Conservation (phyloP, 2,797 vertebrate species). For the Spinus olivaceus region DNA sequence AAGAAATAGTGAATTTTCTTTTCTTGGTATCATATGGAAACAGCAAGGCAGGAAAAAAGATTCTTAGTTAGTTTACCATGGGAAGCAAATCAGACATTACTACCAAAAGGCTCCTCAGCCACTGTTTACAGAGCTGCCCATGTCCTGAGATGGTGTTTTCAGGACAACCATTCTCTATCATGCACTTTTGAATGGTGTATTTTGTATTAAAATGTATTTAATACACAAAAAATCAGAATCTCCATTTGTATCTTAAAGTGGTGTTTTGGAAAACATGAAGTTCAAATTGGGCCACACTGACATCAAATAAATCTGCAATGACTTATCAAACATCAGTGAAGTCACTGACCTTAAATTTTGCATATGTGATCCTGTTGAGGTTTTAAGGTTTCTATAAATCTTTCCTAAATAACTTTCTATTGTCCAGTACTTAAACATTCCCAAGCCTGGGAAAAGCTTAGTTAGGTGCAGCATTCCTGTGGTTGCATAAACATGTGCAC, state of each 20-base stretch:
- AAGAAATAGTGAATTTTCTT: not conserved
- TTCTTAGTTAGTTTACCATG: not conserved
- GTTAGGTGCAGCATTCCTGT: not conserved
- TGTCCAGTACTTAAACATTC: constrained; percentile 27
- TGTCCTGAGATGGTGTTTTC: not conserved
- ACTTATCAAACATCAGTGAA: not conserved
- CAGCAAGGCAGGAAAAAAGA: not conserved
- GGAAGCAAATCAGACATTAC: not conserved
- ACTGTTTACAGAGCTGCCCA: not conserved
- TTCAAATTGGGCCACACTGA: not conserved
- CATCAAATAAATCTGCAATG: not conserved
- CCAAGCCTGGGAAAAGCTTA: not conserved
- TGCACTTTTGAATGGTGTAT: not conserved
- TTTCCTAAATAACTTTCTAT: not conserved
- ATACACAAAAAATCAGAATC: not conserved
- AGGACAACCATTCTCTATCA: not conserved
- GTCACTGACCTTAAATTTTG: not conserved
- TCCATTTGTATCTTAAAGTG: not conserved
- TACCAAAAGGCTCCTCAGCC: not conserved
- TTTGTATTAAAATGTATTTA: not conserved
- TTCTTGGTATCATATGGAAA: not conserved
- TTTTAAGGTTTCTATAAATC: constrained; percentile 7
- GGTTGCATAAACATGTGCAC: not conserved
- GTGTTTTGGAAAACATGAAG: not conserved
- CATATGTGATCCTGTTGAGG: not conserved